Conservation (phyloP, 2,113 vertebrate genomes). For the Lontra canadensis region DNA sequence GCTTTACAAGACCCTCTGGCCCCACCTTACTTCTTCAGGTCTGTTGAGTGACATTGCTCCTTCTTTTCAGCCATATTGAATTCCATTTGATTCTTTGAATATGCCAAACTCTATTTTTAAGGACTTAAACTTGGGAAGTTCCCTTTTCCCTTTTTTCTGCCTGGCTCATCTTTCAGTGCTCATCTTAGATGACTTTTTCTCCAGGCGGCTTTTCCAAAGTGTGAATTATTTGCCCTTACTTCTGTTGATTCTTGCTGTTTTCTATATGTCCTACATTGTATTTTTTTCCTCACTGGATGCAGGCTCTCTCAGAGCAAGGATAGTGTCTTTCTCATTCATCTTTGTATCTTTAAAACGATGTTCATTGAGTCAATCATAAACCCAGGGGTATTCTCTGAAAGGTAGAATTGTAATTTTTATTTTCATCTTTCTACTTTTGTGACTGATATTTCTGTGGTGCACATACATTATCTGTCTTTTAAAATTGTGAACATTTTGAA, state of each 20-base stretch:
- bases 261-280: not conserved
- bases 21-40: not conserved
- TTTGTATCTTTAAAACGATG: not conserved
- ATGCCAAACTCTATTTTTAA: not conserved
- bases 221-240: not conserved
- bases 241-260: conserved; percentile 17
- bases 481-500: conserved; percentile 11
- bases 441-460: conserved; percentile 7
- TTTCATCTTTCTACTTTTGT: conserved; percentile 3
- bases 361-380: not conserved
- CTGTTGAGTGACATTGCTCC: not conserved
- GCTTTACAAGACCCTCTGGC: not conserved
- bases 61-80: not conserved
- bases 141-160: not conserved
- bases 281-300: not conserved
- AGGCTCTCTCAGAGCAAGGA: not conserved
- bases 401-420: not conserved
- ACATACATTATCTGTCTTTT: not conserved
- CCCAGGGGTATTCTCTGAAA: not conserved
- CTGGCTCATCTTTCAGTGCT: not conserved
- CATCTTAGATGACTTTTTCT: not conserved
- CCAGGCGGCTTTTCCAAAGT: not conserved
- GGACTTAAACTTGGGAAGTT: not conserved
- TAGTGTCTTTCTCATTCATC: not conserved
- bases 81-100: not conserved